phyloP scores from a whole-genome alignment of 2,113 vertebrate species.

The Copsychus sechellarum region DNA sequence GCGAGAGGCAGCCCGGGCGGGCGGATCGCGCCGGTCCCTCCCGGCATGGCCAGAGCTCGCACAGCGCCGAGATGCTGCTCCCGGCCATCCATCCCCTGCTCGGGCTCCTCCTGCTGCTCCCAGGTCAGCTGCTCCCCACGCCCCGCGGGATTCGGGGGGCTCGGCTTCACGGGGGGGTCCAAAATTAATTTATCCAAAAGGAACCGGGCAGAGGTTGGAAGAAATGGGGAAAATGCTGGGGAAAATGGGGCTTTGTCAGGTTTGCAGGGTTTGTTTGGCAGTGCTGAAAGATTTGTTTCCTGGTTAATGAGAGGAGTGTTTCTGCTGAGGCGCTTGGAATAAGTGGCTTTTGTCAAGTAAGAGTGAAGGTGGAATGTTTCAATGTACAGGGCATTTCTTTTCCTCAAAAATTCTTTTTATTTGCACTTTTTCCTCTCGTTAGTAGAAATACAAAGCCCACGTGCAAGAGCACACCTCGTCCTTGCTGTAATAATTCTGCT shows the following conservation, averaged over 20 bases:
- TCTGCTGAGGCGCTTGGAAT: background rate
- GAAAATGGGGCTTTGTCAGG: accelerated
- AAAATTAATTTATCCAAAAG: no score
- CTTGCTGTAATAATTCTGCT: background rate
- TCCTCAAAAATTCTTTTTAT: background rate
- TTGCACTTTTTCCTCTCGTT: background rate
- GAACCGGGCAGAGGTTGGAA: accelerated
- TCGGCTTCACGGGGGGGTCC: background rate
- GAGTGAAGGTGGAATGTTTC: background rate
- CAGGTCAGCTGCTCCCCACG: slow-evolving; percentile 62
- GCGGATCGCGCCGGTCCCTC: background rate
- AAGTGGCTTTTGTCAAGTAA: background rate
- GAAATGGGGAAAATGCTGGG: no score
- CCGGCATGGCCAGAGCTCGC: slow-evolving; percentile 67
- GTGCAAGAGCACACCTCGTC: background rate
- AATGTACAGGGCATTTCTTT: background rate
- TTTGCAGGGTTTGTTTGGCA: background rate
- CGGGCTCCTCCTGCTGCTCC: slow-evolving; percentile 51
- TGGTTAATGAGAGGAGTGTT: background rate
- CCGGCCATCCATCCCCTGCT: background rate
- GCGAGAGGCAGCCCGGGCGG: slow-evolving; percentile 63
- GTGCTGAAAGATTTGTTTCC: background rate
- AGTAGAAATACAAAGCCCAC: background rate
- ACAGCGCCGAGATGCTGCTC: slow-evolving; percentile 49
- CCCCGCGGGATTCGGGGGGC: background rate